Conservation (phyloP, 2,797 vertebrate genomes). For the Uromys caudimaculatus region DNA sequence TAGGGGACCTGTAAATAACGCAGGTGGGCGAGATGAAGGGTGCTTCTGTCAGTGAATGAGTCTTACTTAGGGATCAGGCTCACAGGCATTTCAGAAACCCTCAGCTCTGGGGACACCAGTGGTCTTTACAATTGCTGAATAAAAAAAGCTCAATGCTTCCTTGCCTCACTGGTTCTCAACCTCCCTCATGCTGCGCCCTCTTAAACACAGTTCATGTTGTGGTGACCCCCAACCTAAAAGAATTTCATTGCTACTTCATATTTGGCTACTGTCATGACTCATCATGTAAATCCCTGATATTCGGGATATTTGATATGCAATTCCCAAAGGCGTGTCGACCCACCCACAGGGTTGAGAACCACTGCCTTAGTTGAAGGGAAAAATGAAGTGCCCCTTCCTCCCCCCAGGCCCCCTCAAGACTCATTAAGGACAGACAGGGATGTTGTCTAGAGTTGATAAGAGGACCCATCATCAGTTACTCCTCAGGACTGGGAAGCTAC, state of each 20-base stretch:
- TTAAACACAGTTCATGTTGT: background rate
- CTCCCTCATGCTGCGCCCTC: background rate
- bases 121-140: slow-evolving; percentile 25
- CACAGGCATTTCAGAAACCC: background rate
- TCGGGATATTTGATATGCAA: no score
- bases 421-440: background rate
- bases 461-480: background rate
- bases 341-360: background rate
- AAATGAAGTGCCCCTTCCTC: background rate
- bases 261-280: background rate
- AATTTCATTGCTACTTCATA: background rate
- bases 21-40: background rate
- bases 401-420: background rate
- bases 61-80: slow-evolving; percentile 8
- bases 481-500: slow-evolving; percentile 26
- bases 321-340: background rate
- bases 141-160: background rate
- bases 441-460: background rate
- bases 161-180: background rate
- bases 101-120: background rate
- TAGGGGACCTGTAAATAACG: background rate
- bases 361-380: background rate
- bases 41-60: slow-evolving; percentile 30
- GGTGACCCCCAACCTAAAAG: background rate
- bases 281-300: background rate